Evolutionary conservation across 2,797 vertebrate genomes (phyloP).

Genomic region (Bradypus variegatus): DNA sequence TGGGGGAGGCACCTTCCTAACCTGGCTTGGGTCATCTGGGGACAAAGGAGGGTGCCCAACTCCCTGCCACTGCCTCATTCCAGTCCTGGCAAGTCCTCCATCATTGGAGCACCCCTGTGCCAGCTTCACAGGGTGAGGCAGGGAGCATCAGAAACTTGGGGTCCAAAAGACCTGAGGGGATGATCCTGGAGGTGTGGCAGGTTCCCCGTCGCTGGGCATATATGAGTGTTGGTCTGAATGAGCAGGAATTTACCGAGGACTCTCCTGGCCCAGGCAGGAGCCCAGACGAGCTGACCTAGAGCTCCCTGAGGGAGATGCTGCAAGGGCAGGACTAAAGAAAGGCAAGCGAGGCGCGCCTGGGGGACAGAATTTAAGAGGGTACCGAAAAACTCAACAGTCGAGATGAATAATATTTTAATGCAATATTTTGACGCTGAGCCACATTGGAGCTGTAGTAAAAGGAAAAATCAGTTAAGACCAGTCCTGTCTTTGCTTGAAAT

Average conservation of each 20-base stretch:
- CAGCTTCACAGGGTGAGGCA: background rate
- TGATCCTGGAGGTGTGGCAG: background rate
- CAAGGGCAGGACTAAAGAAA: background rate
- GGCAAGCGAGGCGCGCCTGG: background rate
- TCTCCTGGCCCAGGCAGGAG: background rate
- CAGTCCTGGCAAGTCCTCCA: background rate
- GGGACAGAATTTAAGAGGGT: background rate
- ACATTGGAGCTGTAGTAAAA: background rate
- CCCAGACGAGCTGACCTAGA: background rate
- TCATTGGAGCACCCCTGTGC: background rate
- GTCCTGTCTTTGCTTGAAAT: slow-evolving; percentile 8
- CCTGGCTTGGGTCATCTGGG: background rate
- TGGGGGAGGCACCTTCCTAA: background rate
- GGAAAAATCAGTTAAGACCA: background rate
- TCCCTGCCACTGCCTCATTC: background rate
- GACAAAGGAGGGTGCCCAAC: background rate
- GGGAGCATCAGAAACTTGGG: background rate
- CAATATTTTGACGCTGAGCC: background rate
- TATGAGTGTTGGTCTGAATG: background rate
- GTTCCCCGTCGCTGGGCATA: background rate
- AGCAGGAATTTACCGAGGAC: background rate
- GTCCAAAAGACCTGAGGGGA: background rate
- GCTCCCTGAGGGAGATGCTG: too few relatives aligned
- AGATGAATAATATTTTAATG: background rate
- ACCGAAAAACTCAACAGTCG: background rate